Base-by-base conservation (phyloP, 2,113 vertebrate species). In the Puntigrus tetrazona region DNA sequence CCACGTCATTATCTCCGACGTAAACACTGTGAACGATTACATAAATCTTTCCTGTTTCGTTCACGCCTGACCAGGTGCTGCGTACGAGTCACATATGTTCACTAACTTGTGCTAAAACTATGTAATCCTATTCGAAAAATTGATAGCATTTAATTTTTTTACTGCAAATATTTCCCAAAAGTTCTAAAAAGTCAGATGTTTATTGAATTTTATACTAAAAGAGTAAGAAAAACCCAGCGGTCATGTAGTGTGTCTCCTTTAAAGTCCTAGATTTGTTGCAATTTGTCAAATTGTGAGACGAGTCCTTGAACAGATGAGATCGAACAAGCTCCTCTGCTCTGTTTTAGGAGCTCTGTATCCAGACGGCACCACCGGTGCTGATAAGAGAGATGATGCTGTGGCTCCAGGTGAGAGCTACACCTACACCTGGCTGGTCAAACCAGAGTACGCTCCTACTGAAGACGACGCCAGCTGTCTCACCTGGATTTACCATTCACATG, bases 401-500 rank as follows among this genome's bases (percentile, higher is more conserved):
- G 93, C 95, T 82, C 96, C 97, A 0, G 96, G 95, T 52, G 92
- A 93, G 78, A 96, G 88, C 88, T 96, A 97, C 88, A 98, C 95
- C 0, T 99, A 99, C 83, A 96, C 93, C 69, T 99, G 98, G 98
- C 95, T 93, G 65, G 96, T 97, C 87, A 95, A 92, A 82, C 94
- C 96, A 82, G 94, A 96, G 77, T 97, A 95, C 76, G 96, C 95
- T 14, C 98, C 98, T n/a, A 93, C 96, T 50, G 85, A 94, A 34
- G 94, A 92, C 1, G 98, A 99, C 55, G 94, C 97, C 88, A 93
- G 92, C 90, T 99, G 98, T 88, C 94, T 99, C 91, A 98, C 97
- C 59, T 99, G 97, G 97, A 94, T 96, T 89, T 99, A 99, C 91
- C 98, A 99, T 89, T 99, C 98, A 0, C 98, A 99, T 87, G 89